Conservation (phyloP, 2,888 invertebrate species). For the Metellina segmentata region DNA sequence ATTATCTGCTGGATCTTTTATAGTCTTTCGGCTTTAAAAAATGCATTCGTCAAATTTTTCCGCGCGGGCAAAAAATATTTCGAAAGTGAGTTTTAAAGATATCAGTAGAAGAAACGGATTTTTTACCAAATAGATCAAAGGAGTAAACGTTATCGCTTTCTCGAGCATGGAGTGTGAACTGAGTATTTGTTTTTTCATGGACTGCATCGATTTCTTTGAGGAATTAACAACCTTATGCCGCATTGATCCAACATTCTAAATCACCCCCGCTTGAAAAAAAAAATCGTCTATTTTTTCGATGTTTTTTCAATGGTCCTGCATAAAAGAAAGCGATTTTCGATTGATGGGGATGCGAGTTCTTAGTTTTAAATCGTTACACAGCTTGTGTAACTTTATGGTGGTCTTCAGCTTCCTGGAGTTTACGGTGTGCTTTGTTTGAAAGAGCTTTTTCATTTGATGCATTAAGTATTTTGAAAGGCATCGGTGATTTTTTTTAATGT, state of each 20-base stretch:
- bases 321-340: slow-evolving; percentile 61
- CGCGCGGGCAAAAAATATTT: slow-evolving; percentile 15
- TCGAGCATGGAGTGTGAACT: slow-evolving; percentile 5
- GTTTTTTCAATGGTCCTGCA: background rate
- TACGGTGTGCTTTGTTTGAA: background rate
- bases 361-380: slow-evolving; percentile 44
- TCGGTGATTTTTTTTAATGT: background rate
- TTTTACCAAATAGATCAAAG: slow-evolving; percentile 40
- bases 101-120: slow-evolving; percentile 11
- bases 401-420: background rate
- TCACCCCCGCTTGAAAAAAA: slow-evolving; percentile 29
- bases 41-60: slow-evolving; percentile 67
- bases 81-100: slow-evolving; percentile 31
- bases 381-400: background rate
- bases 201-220: slow-evolving; percentile 60
- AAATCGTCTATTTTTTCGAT: slow-evolving; percentile 1
- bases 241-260: slow-evolving; percentile 61
- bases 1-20: slow-evolving; percentile 62
- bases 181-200: slow-evolving; percentile 27
- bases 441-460: background rate
- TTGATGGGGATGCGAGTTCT: slow-evolving; percentile 42
- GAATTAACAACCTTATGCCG: slow-evolving; percentile 56
- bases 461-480: background rate
- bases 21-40: slow-evolving; percentile 41
- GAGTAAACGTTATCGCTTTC: slow-evolving; percentile 48